phyloP scores from a whole-genome alignment of 2,797 vertebrate genomes.

The Hoplostethus atlanticus region DNA sequence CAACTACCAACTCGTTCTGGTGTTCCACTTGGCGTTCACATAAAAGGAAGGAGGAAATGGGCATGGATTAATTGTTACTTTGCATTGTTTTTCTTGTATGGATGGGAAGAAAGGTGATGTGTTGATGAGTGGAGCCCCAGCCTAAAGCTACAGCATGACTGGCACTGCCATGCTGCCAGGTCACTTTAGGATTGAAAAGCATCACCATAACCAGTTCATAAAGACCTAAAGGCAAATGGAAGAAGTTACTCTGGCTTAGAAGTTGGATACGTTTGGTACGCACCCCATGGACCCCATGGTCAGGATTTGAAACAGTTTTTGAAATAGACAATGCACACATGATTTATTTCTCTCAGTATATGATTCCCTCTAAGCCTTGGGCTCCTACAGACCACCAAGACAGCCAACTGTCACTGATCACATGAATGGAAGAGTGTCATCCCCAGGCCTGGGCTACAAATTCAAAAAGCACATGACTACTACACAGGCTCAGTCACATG shows the following conservation, averaged over 20 bases:
- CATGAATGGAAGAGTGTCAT: conserved; percentile 73
- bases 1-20: not conserved
- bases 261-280: conserved; percentile 11
- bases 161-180: not conserved
- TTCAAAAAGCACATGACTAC: conserved; percentile 82
- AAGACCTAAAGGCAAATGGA: not conserved
- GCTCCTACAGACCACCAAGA: conserved; percentile 42
- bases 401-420: conserved; percentile 68
- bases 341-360: conserved; percentile 61
- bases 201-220: not conserved
- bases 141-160: conserved; percentile 3
- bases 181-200: conserved; percentile 4
- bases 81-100: conserved; percentile 6
- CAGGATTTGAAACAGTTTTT: conserved; percentile 9
- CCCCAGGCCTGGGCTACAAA: conserved; percentile 74
- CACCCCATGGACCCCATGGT: not conserved
- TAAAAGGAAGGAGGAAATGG: not conserved
- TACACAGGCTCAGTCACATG: conserved; percentile 56
- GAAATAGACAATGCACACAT: conserved; percentile 20
- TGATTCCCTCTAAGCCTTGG: conserved; percentile 41
- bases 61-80: not conserved
- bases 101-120: conserved; percentile 22
- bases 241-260: not conserved
- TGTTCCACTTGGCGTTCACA: no score
- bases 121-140: conserved; percentile 15